Percentiles rank a stretch among this genome's conserved stretches.
Evolutionary conservation across 1,140 invertebrate genomes (phyloP).

Genomic region (Himalopsyche phryganea): DNA sequence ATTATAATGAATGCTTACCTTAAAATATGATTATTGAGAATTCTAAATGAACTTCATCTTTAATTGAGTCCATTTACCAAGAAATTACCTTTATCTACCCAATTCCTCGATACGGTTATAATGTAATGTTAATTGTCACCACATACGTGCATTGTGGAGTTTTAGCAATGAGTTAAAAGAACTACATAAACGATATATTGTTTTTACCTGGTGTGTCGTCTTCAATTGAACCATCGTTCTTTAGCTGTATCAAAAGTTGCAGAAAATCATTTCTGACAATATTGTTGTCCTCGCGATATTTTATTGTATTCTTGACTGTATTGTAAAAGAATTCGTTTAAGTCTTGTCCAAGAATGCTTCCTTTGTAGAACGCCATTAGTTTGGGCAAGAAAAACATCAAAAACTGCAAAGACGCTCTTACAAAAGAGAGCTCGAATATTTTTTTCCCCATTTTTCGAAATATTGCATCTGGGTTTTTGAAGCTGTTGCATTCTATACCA

Average conservation of each 20-base stretch:
- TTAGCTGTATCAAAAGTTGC: slow-evolving; percentile 42
- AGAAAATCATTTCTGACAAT: slow-evolving; percentile 46
- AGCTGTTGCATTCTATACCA: slow-evolving; percentile 58
- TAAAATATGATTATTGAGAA: too few species aligned
- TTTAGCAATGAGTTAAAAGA: too few species aligned
- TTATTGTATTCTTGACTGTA: slow-evolving; percentile 41
- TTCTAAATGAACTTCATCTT: too few species aligned
- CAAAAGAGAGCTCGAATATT: slow-evolving; percentile 32
- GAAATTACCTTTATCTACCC: too few species aligned
- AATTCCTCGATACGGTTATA: too few species aligned
- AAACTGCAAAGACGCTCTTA: slow-evolving; percentile 25
- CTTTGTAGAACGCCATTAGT: neutral
- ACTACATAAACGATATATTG: too few species aligned
- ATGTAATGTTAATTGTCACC: too few species aligned
- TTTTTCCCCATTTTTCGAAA: slow-evolving; percentile 46
- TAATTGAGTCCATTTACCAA: too few species aligned
- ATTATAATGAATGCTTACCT: too few species aligned
- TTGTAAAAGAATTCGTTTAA: slow-evolving; percentile 42
- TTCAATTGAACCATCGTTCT: slow-evolving; percentile 41
- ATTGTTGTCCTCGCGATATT: slow-evolving; percentile 41
- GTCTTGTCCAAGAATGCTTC: slow-evolving; percentile 33
- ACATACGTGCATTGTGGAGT: too few species aligned
- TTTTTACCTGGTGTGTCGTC: slow-evolving; percentile 35
- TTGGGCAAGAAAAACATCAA: slow-evolving; percentile 22
- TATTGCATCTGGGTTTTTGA: slow-evolving; percentile 53